Percentiles rank a stretch among this genome's conserved stretches.
Conservation (phyloP, 2,888 invertebrate species). For the Onthophagus sagittarius region DNA sequence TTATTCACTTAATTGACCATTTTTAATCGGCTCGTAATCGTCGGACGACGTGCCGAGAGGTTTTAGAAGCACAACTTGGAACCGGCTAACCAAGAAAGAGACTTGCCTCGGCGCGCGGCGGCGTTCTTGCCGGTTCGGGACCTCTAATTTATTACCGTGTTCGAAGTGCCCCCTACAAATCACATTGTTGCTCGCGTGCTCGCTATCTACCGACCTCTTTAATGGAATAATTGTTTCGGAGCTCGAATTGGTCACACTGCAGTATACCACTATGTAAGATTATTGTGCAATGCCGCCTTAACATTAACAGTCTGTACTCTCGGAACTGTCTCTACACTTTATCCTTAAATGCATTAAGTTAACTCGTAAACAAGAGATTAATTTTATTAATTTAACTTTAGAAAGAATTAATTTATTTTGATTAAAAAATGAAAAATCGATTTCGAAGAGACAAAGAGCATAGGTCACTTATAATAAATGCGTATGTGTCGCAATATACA, state of each 20-base stretch:
- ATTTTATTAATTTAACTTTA: not conserved
- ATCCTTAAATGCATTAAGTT: not conserved
- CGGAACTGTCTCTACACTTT: not conserved
- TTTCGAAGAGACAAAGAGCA: not conserved
- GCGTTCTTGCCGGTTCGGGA: not conserved
- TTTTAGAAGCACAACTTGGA: not conserved
- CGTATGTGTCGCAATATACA: not conserved
- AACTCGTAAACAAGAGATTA: not conserved
- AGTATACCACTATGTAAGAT: not conserved
- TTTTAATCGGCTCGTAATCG: not conserved
- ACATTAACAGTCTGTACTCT: not conserved
- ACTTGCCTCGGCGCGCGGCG: not conserved
- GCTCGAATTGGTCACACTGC: slow-evolving; percentile 9
- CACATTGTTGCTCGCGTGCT: slow-evolving; percentile 22
- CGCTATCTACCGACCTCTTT: slow-evolving; percentile 16
- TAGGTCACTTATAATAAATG: not conserved
- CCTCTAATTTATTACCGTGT: slow-evolving; percentile 24
- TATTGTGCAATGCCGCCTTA: not conserved
- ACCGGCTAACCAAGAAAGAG: not conserved
- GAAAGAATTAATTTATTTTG: not conserved
- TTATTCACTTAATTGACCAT: not conserved
- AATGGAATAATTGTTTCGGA: slow-evolving; percentile 25
- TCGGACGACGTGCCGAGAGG: not conserved
- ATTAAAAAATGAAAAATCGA: not conserved
- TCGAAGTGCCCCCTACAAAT: slow-evolving; percentile 18